Evolutionary conservation across 2,888 invertebrate species (phyloP).

Genomic region (Meliscaeva auricollis): DNA sequence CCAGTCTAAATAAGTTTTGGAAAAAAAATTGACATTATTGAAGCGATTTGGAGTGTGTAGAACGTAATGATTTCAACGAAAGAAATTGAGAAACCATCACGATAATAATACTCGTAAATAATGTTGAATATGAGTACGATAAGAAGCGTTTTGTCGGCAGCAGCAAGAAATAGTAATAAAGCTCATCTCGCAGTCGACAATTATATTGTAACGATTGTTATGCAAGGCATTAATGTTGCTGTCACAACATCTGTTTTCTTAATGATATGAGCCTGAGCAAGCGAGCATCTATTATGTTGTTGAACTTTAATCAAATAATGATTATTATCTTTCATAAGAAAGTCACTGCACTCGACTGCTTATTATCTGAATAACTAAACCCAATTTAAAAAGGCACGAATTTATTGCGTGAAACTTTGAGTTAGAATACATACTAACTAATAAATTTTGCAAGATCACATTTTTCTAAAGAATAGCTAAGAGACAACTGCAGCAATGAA

Average conservation of each 20-base stretch:
- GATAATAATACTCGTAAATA: not conserved
- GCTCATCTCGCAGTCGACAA: not conserved
- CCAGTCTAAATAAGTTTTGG: too few species aligned
- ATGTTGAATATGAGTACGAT: not conserved
- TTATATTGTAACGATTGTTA: not conserved
- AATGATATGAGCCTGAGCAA: not conserved
- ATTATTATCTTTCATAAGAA: not conserved
- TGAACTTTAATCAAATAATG: constrained; percentile 37
- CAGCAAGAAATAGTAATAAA: not conserved
- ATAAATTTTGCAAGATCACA: not conserved
- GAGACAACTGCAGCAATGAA: not conserved
- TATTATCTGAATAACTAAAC: not conserved
- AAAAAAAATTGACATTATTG: not conserved
- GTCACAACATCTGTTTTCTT: not conserved
- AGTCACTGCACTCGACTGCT: not conserved
- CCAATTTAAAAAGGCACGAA: not conserved
- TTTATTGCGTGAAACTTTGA: not conserved
- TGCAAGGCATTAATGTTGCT: not conserved
- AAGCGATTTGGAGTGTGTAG: not conserved
- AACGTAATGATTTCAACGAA: not conserved
- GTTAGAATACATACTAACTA: too few species aligned
- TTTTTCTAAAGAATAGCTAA: not conserved
- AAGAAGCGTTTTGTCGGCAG: not conserved
- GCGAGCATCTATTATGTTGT: constrained; percentile 4
- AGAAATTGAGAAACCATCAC: too few species aligned